Base-by-base conservation (phyloP, 2,888 invertebrate species). In the Oscheius sp. region DNA sequence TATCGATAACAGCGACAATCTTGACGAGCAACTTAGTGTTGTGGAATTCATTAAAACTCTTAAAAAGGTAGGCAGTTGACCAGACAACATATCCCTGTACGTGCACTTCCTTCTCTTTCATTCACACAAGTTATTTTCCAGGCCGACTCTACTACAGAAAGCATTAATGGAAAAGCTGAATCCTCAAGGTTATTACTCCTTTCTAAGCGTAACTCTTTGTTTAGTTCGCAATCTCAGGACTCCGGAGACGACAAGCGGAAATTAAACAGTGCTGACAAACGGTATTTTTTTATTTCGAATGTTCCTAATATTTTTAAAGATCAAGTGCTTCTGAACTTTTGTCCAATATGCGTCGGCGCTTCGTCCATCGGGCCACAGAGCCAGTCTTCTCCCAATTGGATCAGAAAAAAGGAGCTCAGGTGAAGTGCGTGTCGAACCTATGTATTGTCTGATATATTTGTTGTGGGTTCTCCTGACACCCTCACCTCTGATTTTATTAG, bases 351-450 rank as follows among this genome's bases (percentile, higher is more conserved):
- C 70, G 80, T 23, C 78, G 78, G 12, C 53, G 78, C 29, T 80
- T 80, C 56, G 76, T 77, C 25, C 80, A 80, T 58, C 78, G 80
- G 9, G 80, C 80, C 35, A 80, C 80, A 21, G 80, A 80, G 55
- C 80, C 80, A 12, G 75, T 80, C 58, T 80, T 80, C 72, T 78
- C 78, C 69, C 58, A 72, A 25, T 23, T 72, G n/a, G 72, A 72
- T 23, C 64, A 53, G 9, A 29, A 29, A 52, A 53, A 69, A 43
- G 56, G 56, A 41, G 56, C 46, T 16, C 18, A 69, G 69, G 69
- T 69, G 69, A 53, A 52, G 69, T 69, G 56, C 41, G 69, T 69
- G 52, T 46, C 63, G 12, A 46, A 6, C 18, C 13, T 43, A 43
- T 43, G 45, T 43, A 5, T 49, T 18, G 49, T 49, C 49, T 18